Evolutionary conservation across 1,140 invertebrate species (phyloP), one percentile per base, ranked within the genome.

Genomic region (Yoshiicerus persimilis): DNA sequence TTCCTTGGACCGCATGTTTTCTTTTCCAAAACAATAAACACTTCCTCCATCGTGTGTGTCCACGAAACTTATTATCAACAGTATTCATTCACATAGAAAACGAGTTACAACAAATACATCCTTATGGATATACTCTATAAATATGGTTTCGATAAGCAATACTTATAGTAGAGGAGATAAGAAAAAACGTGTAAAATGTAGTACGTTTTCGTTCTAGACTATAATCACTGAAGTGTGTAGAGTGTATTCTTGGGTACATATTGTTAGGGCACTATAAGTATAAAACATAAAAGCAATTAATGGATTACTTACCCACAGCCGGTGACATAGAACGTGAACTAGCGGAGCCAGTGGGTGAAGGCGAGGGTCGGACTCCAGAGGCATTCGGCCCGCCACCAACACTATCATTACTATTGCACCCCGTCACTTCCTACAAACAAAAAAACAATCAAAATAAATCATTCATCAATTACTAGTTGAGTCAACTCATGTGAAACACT

Each of bases 261-360:
- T 16, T 56, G 16, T 56, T 56, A 66, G n/a, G 64, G 8, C 25
- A 11, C 27, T 6, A n/a, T 27, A 27, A 70, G 23, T 70, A 30
- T 70, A 84, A 11, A 27, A 47, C 8, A 56, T 10, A 84, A 10
- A 75, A 47, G 20, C 62, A 75, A 66, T 75, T 75, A 75, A 80
- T 80, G n/a, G 34, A 38, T 38, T 77, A 88, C 96, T 95, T 92
- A 97, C 97, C 97, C 92, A 98, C 96, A 93, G 97, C 97, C 92
- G 97, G 97, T 93, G 97, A 98, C 96, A 98, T 98, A 92, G 97
- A 98, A 93, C 97, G 95, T 91, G 97, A 98, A 92, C 97, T 97
- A 91, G 96, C 96, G 91, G 96, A 97, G 92, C 97, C 97, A 92
- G 97, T 97, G 91, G 97, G 97, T 92, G 97, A 98, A 91, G 97